A percentile compares a stretch with the other conserved stretches of the same genome.
phyloP scores from a whole-genome alignment of 2,797 vertebrate species.

The Myotis vivesi region DNA sequence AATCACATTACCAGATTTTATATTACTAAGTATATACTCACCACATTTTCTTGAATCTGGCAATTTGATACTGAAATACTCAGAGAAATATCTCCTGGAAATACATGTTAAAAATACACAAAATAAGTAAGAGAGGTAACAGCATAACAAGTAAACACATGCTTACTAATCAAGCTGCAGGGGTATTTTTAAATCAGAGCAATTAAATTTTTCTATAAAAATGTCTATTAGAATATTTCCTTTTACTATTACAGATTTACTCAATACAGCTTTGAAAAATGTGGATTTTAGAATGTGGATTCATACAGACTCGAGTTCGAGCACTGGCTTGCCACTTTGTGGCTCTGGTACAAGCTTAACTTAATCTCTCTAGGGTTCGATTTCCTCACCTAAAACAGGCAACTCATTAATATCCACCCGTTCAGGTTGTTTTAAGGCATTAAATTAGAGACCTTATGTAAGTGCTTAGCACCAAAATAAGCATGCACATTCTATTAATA shows the following conservation, averaged over 20 bases:
- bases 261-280: neutral
- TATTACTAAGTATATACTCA: conserved; percentile 82
- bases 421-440: neutral
- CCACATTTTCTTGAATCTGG: conserved; percentile 98
- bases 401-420: neutral
- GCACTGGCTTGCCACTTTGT: neutral
- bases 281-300: neutral
- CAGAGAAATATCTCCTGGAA: conserved; percentile 93
- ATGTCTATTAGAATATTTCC: neutral
- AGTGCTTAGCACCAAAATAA: neutral
- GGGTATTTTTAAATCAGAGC: conserved; percentile 10
- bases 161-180: neutral
- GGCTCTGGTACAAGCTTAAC: neutral
- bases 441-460: neutral
- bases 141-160: neutral
- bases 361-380: neutral
- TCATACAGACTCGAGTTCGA: neutral
- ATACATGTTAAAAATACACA: conserved; percentile 52
- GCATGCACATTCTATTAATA: neutral
- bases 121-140: neutral
- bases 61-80: conserved; percentile 98
- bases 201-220: conserved; percentile 37
- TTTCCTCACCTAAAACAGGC: neutral
- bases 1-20: conserved; percentile 57
- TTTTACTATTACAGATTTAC: conserved; percentile 30